A percentile compares a stretch with the other conserved stretches of the same genome.
Conservation (phyloP, 2,113 vertebrate species). For the Marcusenius ussheri region DNA sequence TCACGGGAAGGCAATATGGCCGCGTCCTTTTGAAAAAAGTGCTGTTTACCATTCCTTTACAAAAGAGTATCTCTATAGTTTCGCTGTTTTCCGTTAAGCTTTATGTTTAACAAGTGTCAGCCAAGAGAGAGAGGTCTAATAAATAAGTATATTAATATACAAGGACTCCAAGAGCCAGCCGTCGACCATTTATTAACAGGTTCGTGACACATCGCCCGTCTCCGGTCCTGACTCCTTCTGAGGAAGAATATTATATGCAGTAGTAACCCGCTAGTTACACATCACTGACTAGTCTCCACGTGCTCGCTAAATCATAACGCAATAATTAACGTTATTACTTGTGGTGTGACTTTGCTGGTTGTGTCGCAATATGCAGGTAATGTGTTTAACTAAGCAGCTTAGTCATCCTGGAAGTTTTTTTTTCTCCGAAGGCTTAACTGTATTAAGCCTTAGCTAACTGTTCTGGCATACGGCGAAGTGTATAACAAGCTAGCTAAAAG, state of each 20-base stretch:
- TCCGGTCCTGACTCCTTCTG: neutral
- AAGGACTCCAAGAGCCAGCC: constrained; percentile 57
- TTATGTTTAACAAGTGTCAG: constrained; percentile 28
- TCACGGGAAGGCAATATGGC: constrained; percentile 78
- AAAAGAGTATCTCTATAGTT: neutral
- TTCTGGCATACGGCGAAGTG: neutral
- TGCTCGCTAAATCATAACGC: neutral
- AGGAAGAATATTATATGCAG: neutral
- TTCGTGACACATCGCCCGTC: constrained; percentile 27
- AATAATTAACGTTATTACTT: constrained; percentile 12
- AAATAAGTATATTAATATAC: constrained; percentile 27
- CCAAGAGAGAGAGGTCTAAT: constrained; percentile 9
- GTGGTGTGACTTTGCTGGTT: neutral
- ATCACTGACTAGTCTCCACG: neutral
- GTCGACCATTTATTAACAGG: constrained; percentile 62
- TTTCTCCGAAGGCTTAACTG: neutral
- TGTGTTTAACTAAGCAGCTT: neutral
- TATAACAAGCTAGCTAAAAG: neutral
- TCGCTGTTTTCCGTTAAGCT: constrained; percentile 22
- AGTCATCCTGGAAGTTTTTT: neutral
- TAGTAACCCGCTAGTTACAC: constrained; percentile 4
- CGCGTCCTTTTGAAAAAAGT: constrained; percentile 67
- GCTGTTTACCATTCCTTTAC: constrained; percentile 2
- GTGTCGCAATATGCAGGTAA: neutral
- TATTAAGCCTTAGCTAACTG: neutral